phyloP scores from a whole-genome alignment of 2,113 vertebrate species.

The Noturus placidus region DNA sequence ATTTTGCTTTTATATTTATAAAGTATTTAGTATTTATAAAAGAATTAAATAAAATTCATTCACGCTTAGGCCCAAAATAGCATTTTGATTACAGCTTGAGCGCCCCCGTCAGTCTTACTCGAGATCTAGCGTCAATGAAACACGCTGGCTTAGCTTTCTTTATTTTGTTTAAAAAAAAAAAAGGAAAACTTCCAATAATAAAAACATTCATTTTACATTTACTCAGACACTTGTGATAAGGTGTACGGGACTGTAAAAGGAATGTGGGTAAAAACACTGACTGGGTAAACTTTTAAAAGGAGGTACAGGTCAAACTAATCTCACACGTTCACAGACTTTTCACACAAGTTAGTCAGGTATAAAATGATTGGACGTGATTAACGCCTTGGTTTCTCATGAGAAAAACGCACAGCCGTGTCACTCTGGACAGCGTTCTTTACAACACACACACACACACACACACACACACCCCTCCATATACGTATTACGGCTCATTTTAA shows the following conservation, averaged over 20 bases:
- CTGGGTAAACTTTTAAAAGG: neutral
- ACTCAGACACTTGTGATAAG: conserved; percentile 69
- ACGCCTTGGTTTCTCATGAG: neutral
- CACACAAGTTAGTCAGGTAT: neutral
- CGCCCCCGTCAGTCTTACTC: neutral
- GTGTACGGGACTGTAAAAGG: neutral
- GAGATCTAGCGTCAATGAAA: neutral
- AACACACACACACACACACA: neutral
- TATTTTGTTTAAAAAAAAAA: conserved; percentile 70
- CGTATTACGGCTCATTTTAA: neutral
- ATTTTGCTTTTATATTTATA: too few species aligned
- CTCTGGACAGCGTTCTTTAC: neutral
- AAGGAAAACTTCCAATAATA: conserved; percentile 60
- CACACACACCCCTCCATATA: neutral
- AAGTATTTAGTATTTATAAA: too few species aligned
- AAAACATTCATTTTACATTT: conserved; percentile 64
- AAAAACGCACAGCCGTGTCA: neutral
- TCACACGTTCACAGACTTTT: neutral
- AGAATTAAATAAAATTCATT: too few species aligned
- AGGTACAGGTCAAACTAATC: conserved; percentile 18
- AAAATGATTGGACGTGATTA: neutral
- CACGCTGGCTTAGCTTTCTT: conserved; percentile 38
- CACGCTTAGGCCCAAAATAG: neutral
- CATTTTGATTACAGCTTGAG: neutral
- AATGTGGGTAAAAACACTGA: conserved; percentile 78